These are phyloP conservation scores for Dasysyrphus albostriatus DNA, from an alignment of 2,888 invertebrate genomes.

Conservation along the genomic window DNA sequence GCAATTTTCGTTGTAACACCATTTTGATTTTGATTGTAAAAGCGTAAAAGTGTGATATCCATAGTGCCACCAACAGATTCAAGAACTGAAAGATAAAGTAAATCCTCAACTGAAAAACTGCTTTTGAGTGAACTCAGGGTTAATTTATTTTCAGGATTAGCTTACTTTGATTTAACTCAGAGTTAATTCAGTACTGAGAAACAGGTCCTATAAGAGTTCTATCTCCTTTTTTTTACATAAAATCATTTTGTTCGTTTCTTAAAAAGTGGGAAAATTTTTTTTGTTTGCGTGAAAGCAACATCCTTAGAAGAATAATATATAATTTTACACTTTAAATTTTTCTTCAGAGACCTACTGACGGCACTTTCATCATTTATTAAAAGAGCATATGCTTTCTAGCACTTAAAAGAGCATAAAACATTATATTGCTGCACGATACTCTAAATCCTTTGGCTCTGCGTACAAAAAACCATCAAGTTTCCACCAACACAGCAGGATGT, in stretches of 20 bases:
- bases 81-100: no score
- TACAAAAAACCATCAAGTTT: conserved; percentile 17
- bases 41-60: no score
- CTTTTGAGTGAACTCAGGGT: no score
- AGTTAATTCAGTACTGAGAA: no score
- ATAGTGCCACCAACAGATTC: no score
- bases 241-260: not conserved
- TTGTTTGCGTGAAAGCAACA: not conserved
- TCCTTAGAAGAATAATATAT: not conserved
- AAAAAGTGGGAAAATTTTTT: not conserved
- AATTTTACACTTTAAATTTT: not conserved
- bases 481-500: conserved; percentile 36
- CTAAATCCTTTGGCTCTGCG: conserved; percentile 1
- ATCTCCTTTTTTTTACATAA: no score
- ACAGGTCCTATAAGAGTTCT: no score
- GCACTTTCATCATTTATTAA: conserved; percentile 37
- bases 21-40: no score
- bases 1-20: no score
- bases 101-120: no score
- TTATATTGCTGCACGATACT: conserved; percentile 27
- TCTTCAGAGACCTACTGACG: not conserved
- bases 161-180: no score
- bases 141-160: no score
- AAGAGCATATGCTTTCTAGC: conserved; percentile 37
- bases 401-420: conserved; percentile 45